Conservation (phyloP, 2,888 invertebrate species). For the Platynereis dumerilii region DNA sequence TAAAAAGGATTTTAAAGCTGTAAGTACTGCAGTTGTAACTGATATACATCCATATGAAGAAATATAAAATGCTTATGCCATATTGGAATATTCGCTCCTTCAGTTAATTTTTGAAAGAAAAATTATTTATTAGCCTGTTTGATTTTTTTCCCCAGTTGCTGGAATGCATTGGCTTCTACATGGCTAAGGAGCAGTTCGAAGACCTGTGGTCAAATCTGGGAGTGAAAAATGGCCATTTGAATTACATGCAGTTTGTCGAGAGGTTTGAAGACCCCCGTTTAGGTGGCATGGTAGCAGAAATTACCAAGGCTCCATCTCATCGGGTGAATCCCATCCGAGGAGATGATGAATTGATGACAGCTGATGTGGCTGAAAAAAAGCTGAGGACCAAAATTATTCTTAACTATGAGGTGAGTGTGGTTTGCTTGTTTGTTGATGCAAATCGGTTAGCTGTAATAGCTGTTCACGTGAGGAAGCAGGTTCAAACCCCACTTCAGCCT, state of each 20-base stretch:
- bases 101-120: too few species aligned
- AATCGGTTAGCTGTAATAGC: too few species aligned
- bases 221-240: constrained; percentile 49
- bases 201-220: constrained; percentile 48
- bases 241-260: constrained; percentile 53
- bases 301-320: constrained; percentile 52
- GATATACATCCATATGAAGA: too few species aligned
- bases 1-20: constrained; percentile 55
- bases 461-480: too few species aligned
- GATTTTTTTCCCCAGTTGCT: constrained; percentile 56
- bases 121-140: too few species aligned
- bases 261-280: constrained; percentile 54
- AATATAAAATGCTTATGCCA: too few species aligned
- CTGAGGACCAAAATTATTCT: constrained; percentile 54
- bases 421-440: too few species aligned
- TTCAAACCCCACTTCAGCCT: too few species aligned
- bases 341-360: constrained; percentile 55
- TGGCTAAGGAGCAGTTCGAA: constrained; percentile 54
- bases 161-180: constrained; percentile 46
- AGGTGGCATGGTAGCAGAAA: constrained; percentile 40
- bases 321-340: constrained; percentile 56
- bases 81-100: too few species aligned
- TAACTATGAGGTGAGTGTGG: constrained; percentile 55
- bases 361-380: constrained; percentile 50
- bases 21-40: too few species aligned